These are phyloP conservation scores for Eidolon helvum DNA, from an alignment of 2,113 vertebrate genomes.

Conservation along the genomic window DNA sequence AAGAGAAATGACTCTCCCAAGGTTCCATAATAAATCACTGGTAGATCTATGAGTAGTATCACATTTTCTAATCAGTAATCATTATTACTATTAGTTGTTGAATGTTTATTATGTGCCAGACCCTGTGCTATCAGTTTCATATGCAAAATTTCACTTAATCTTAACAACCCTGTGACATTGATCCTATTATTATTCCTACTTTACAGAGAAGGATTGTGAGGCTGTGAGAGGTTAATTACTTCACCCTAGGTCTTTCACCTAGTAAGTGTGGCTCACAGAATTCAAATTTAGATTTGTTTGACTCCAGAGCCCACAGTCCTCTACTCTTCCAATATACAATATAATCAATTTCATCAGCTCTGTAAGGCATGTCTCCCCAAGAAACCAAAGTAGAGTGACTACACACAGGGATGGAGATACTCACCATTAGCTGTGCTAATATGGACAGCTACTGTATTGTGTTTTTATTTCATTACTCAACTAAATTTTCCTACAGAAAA, in stretches of 20 bases:
- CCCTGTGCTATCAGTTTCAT: not conserved
- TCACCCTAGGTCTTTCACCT: not conserved
- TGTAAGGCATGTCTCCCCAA: not conserved
- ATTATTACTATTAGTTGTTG: not conserved
- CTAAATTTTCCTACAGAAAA: not conserved
- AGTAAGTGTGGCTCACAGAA: not conserved
- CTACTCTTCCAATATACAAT: not conserved
- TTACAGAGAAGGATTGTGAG: not conserved
- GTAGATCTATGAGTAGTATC: not conserved
- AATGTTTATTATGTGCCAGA: not conserved
- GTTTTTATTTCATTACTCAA: not conserved
- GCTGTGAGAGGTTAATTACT: not conserved
- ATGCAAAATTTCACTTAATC: not conserved
- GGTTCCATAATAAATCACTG: not conserved
- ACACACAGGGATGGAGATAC: not conserved
- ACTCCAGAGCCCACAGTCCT: not conserved
- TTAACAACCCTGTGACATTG: not conserved
- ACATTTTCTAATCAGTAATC: not conserved
- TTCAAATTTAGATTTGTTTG: not conserved
- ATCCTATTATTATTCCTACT: not conserved
- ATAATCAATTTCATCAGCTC: not conserved
- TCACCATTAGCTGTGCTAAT: not conserved
- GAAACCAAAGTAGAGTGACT: not conserved
- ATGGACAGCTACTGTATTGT: not conserved
- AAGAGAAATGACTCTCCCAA: not conserved